Percentiles rank a stretch among this genome's conserved stretches.
phyloP scores from a whole-genome alignment of 2,113 vertebrate species.

The Centropus unirufus region DNA sequence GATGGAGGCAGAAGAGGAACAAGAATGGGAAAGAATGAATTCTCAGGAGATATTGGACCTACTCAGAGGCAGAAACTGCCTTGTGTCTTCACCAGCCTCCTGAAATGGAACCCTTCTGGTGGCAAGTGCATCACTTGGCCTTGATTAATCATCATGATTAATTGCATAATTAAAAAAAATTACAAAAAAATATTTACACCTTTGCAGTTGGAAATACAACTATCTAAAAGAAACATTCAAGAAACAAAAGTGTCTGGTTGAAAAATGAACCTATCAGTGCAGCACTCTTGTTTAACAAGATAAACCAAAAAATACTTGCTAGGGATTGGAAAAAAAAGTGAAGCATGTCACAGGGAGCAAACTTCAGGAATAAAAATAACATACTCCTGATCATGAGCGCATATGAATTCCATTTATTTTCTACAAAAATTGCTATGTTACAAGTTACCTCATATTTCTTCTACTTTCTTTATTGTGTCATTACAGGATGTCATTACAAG shows the following conservation, averaged over 20 bases:
- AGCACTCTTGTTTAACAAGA: not conserved
- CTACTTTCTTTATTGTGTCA: not conserved
- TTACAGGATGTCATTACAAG: not conserved
- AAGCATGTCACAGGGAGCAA: not conserved
- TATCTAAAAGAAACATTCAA: not conserved
- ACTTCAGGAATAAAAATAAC: not conserved
- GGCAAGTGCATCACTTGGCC: not conserved
- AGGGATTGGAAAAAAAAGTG: not conserved
- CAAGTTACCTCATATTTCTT: not conserved
- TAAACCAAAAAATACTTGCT: not conserved
- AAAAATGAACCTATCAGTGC: not conserved
- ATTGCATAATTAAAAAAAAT: not conserved
- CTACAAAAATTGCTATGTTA: not conserved
- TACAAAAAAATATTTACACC: accelerated
- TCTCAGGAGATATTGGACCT: not conserved
- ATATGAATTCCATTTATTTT: not conserved
- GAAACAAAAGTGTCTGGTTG: not conserved
- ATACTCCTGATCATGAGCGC: not conserved
- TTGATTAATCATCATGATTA: not conserved
- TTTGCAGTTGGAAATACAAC: not conserved
- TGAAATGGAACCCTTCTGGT: not conserved
- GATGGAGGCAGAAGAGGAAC: not conserved
- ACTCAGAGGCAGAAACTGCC: not conserved
- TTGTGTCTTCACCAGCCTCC: accelerated
- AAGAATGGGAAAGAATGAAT: accelerated